phyloP scores from a whole-genome alignment of 2,113 vertebrate species.

The Stegostoma tigrinum region DNA sequence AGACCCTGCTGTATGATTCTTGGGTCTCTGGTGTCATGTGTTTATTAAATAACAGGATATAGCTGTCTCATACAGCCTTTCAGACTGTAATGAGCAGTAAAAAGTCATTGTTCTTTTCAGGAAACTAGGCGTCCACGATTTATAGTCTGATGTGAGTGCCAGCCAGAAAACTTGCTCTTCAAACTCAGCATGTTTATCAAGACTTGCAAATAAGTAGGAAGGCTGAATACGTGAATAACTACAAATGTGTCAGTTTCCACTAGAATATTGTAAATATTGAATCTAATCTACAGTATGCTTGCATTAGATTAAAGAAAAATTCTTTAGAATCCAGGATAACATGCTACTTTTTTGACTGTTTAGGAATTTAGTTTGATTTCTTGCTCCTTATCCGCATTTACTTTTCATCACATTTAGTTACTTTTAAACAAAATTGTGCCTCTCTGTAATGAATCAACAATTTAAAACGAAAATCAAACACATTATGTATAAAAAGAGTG shows the following conservation, averaged over 20 bases:
- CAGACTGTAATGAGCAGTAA: not conserved
- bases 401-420: not conserved
- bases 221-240: not conserved
- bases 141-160: not conserved
- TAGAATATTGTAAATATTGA: not conserved
- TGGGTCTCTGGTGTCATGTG: not conserved
- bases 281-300: not conserved
- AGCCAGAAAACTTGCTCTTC: not conserved
- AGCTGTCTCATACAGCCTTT: constrained; percentile 8
- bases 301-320: not conserved
- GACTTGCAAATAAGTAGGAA: not conserved
- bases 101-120: constrained; percentile 23
- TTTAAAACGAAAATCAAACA: not conserved
- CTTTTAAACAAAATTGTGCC: not conserved
- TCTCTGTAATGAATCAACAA: not conserved
- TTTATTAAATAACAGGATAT: constrained; percentile 30
- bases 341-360: not conserved
- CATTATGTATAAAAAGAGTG: not conserved
- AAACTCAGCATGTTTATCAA: not conserved
- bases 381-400: not conserved
- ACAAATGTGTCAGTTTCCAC: not conserved
- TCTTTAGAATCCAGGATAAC: not conserved
- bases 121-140: constrained; percentile 8
- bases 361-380: not conserved
- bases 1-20: not conserved